These are phyloP conservation scores for Pristionchus pacificus DNA, from an alignment of 1,140 invertebrate species.

Conservation along the genomic window DNA sequence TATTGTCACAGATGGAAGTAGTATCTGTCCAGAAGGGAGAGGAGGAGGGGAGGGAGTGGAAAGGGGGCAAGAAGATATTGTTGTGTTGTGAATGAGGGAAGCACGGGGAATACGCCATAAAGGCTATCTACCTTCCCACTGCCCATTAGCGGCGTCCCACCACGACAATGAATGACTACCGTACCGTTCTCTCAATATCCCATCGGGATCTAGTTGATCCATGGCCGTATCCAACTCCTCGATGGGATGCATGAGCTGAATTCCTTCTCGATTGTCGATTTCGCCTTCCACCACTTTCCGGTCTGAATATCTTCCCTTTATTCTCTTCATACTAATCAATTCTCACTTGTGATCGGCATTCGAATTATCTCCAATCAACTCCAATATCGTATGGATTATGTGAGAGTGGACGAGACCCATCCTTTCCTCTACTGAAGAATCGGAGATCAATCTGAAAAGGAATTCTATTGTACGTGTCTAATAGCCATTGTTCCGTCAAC, in stretches of 20 bases:
- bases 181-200: slow-evolving; percentile 86
- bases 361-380: neutral
- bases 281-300: slow-evolving; percentile 7
- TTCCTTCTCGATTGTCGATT: slow-evolving; percentile 29
- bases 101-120: too few species aligned
- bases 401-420: neutral
- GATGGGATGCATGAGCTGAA: slow-evolving; percentile 56
- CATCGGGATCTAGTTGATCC: slow-evolving; percentile 88
- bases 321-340: neutral
- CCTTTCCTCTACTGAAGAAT: slow-evolving; percentile 25
- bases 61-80: too few species aligned
- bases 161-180: too few species aligned
- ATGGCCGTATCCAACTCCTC: slow-evolving; percentile 85
- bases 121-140: too few species aligned
- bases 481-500: too few species aligned
- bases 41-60: too few species aligned
- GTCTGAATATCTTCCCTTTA: slow-evolving; percentile 4
- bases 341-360: neutral
- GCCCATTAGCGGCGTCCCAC: too few species aligned
- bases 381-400: neutral
- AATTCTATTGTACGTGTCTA: too few species aligned
- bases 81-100: too few species aligned
- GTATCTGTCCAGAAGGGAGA: too few species aligned
- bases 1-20: too few species aligned
- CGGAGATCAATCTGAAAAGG: slow-evolving; percentile 7